Base-by-base conservation (phyloP, 2,888 invertebrate species). In the Autographa pulchrina region DNA sequence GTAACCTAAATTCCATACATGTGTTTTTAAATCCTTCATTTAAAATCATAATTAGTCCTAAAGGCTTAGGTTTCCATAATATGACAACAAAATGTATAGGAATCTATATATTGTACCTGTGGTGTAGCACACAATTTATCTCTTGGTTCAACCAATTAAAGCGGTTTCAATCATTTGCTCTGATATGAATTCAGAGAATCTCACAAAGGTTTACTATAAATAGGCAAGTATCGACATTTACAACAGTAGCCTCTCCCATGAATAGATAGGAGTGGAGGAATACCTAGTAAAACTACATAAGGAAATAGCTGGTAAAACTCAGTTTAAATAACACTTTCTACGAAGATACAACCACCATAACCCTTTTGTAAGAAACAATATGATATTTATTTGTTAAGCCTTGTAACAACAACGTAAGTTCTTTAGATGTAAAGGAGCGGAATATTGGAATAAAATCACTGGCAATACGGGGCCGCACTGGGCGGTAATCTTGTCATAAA, bases 401-500 rank as follows among this genome's bases (percentile, higher is more conserved):
- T 69, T 32, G 62, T 31, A 65, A 64, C 25, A 63, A 61, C 59
- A 13, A 63, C 25, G 18, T 62, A 58, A 80, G 60, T 66, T 38
- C 54, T 60, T 25, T 65, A 69, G 75, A 81, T 65, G 32, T 62
- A 62, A 72, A 79, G 69, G 61, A 74, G 65, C 61, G 65, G 64
- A 74, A 81, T 62, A 67, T 62, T 35, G 62, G 48, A 74, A 71
- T 74, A 70, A 71, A 78, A 72, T 74, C 78, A 74, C 62, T 70
- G 68, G 64, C 68, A 66, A 77, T 70, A 74, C 62, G 70, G 54
- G 54, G 20, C 54, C 18, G 25, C 20, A 56, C 68, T 63, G 68
- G 52, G 68, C 41, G 54, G 65, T 74, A 77, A 77, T 73, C 80
- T 70, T n/a, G 59, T 66, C 71, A 77, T 77, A 81, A 78, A 81